Evolutionary conservation across 2,888 invertebrate species (phyloP).

Genomic region (Hemistola chrysoprasaria): DNA sequence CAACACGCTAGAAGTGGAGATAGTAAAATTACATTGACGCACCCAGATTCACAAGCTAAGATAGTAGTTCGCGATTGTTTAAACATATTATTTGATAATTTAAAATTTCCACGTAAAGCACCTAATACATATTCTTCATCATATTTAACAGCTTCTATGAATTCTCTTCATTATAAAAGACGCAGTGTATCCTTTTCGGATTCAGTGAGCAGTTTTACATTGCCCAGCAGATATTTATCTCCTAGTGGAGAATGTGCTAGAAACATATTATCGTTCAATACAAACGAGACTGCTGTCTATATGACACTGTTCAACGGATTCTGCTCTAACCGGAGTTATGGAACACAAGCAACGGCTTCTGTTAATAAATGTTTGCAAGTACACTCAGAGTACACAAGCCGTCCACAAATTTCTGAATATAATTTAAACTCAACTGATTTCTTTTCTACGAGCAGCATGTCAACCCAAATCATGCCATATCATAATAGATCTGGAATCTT

Average conservation of each 20-base stretch:
- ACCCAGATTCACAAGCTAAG: conserved; percentile 12
- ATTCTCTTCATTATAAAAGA: conserved; percentile 35
- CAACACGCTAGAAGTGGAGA: too few relatives aligned
- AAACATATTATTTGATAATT: conserved; percentile 25
- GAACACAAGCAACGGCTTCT: conserved; percentile 71
- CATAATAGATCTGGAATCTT: conserved; percentile 19
- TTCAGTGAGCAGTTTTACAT: conserved; percentile 31
- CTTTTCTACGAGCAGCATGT: conserved; percentile 36
- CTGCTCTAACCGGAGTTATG: conserved; percentile 41
- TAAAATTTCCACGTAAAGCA: conserved; percentile 23
- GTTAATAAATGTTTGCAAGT: conserved; percentile 73
- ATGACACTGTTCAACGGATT: conserved; percentile 56
- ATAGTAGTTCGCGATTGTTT: conserved; percentile 29
- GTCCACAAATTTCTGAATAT: conserved; percentile 12
- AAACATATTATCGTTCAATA: conserved; percentile 14
- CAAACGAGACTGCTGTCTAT: conserved; percentile 52
- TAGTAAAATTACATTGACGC: conserved; percentile 1
- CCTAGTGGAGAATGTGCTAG: conserved; percentile 12
- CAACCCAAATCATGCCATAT: conserved; percentile 28
- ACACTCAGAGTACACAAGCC: conserved; percentile 13
- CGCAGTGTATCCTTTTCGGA: conserved; percentile 42
- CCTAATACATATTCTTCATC: conserved; percentile 9
- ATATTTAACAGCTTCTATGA: conserved; percentile 32
- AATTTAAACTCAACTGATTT: conserved; percentile 30
- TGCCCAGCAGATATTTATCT: conserved; percentile 19